Percentiles rank a stretch among this genome's conserved stretches.
phyloP scores from a whole-genome alignment of 2,797 vertebrate genomes.

The Trachurus trachurus region DNA sequence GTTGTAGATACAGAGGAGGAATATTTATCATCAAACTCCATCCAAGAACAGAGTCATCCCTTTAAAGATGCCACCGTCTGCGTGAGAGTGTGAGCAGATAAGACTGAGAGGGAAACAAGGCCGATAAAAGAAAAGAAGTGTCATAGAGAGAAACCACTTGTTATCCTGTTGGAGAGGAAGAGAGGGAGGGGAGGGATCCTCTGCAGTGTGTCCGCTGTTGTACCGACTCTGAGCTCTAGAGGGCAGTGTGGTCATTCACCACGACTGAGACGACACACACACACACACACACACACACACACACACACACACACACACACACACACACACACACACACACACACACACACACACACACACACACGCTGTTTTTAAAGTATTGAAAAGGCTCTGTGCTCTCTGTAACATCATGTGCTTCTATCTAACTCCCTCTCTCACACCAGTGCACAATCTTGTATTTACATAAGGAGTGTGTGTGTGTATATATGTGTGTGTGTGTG shows the following conservation, averaged over 20 bases:
- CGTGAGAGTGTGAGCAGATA: background rate
- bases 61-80: slow-evolving; percentile 5
- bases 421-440: slow-evolving; percentile 64
- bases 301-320: background rate
- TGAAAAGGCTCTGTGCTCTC: slow-evolving; percentile 59
- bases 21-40: background rate
- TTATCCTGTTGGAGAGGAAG: background rate
- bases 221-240: slow-evolving; percentile 37
- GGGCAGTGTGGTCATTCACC: slow-evolving; percentile 63
- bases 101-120: slow-evolving; percentile 9
- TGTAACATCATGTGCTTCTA: slow-evolving; percentile 61
- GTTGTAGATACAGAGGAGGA: background rate
- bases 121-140: background rate
- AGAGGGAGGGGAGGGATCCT: slow-evolving; percentile 25
- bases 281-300: too few species aligned
- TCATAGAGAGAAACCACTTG: slow-evolving; percentile 21
- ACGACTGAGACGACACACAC: background rate
- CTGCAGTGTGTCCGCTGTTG: slow-evolving; percentile 25
- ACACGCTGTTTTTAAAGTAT: slow-evolving; percentile 44
- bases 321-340: background rate
- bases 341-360: too few species aligned
- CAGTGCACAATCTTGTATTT: slow-evolving; percentile 68
- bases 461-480: slow-evolving; percentile 60
- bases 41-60: background rate
- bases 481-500: slow-evolving; percentile 22